Conservation (phyloP, 2,113 vertebrate genomes). For the Prinia subflava region DNA sequence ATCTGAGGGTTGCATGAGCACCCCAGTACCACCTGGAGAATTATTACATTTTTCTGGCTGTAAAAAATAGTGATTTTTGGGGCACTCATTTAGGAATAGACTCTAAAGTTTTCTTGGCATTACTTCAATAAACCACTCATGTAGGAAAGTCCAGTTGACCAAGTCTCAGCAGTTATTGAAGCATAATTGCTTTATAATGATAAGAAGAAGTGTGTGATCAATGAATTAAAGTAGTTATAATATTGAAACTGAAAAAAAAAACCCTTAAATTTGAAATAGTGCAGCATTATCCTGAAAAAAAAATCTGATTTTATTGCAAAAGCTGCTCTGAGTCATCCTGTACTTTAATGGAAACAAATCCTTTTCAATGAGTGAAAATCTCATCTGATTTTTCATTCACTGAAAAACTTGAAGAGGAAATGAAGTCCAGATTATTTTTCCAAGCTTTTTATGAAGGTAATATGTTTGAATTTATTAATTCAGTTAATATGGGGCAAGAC, state of each 20-base stretch:
- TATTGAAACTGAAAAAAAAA: background rate
- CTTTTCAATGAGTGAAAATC: background rate
- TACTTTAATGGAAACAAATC: background rate
- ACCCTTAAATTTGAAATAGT: background rate
- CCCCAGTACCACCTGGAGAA: background rate
- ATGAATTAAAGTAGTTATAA: background rate
- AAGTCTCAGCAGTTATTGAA: background rate
- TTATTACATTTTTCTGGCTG: fast-evolving
- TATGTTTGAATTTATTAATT: background rate
- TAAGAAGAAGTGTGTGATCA: background rate
- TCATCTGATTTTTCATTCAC: background rate
- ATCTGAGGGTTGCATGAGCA: background rate
- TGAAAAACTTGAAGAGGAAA: background rate
- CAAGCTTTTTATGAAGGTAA: background rate
- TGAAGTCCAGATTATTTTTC: background rate
- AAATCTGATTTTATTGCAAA: background rate
- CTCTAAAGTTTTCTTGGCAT: background rate
- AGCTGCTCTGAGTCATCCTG: background rate
- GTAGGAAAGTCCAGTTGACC: background rate
- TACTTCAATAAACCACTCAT: background rate
- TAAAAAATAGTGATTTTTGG: background rate
- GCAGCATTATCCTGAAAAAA: background rate
- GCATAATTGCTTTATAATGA: background rate
- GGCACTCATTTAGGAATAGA: background rate
- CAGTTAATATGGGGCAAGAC: background rate